Evolutionary conservation across 2,888 invertebrate species (phyloP), one percentile per base, ranked within the genome.

Genomic region (Keiferia lycopersicella): DNA sequence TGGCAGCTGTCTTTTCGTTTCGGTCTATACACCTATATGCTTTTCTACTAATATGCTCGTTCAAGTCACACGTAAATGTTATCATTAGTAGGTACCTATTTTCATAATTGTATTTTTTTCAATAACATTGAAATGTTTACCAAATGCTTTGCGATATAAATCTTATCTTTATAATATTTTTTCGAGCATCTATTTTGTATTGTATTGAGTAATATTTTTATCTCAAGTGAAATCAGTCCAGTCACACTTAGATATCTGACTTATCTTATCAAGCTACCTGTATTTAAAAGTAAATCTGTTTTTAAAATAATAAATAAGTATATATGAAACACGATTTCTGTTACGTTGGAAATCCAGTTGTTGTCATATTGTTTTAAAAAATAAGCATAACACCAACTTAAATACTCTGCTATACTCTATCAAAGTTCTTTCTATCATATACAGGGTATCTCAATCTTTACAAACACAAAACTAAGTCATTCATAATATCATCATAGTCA

Each of bases 1-100:
- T 53, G 22, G 51, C 51, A 53, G 51, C 51, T 53, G 51, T 22
- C 51, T 26, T 53, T 53, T n/a, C n/a, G n/a, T n/a, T 53, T 14
- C 14, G 18, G 20, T 7, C 51, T 20, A 2, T 53, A 50, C n/a
- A n/a, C 18, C 10, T 50, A 51, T 48, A 7, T 16, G 10, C 1
- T 16, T 20, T 8, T 18, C 12, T 50, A 2, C 20, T 18, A 20
- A 20, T 22, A 20, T 51, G n/a, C n/a, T n/a, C n/a, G n/a, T 14
- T 3, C 20, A 48, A 7, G 48, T 8, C 48, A 48, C 48, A 48
- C 18, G 18, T 14, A n/a, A 41, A 41, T 41, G 3, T 12, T 3
- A 41, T 41, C 41, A 41, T 30, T 4, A 30, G 30, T 41, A 14
- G 14, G 14, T 41, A 41, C 41, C 41, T 41, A 6, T 12, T 39